These are phyloP conservation scores for Netelia inedita DNA, from an alignment of 2,888 invertebrate genomes.

Conservation along the genomic window DNA sequence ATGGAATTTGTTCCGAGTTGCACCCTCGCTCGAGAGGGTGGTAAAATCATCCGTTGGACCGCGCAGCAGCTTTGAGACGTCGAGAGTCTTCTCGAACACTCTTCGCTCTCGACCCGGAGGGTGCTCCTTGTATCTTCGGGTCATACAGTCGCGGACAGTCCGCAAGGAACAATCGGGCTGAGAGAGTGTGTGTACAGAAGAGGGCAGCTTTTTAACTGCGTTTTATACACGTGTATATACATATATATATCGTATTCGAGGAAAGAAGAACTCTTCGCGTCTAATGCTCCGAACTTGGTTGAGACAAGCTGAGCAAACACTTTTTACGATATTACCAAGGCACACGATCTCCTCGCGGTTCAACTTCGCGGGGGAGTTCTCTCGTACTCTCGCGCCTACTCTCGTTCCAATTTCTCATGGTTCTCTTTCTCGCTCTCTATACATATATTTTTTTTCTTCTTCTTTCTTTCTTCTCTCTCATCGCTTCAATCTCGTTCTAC, in stretches of 20 bases:
- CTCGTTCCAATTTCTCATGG: constrained; percentile 31
- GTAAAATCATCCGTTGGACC: constrained; percentile 56
- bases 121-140: constrained; percentile 57
- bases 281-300: constrained; percentile 80
- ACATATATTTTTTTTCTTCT: constrained; percentile 6
- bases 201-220: background rate
- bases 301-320: constrained; percentile 84
- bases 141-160: constrained; percentile 57
- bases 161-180: constrained; percentile 66
- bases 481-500: constrained; percentile 14
- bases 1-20: constrained; percentile 47
- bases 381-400: constrained; percentile 63
- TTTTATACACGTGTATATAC: constrained; percentile 6
- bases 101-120: constrained; percentile 4
- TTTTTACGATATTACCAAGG: constrained; percentile 83
- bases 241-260: constrained; percentile 22
- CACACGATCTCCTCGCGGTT: constrained; percentile 57
- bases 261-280: constrained; percentile 77
- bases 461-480: constrained; percentile 33
- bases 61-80: constrained; percentile 1
- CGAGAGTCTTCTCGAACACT: constrained; percentile 6
- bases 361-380: constrained; percentile 70
- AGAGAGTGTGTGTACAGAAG: constrained; percentile 55
- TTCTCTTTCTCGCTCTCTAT: constrained; percentile 45
- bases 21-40: constrained; percentile 33